Conservation (phyloP, 2,113 vertebrate genomes). For the Cercopithecus mona region DNA sequence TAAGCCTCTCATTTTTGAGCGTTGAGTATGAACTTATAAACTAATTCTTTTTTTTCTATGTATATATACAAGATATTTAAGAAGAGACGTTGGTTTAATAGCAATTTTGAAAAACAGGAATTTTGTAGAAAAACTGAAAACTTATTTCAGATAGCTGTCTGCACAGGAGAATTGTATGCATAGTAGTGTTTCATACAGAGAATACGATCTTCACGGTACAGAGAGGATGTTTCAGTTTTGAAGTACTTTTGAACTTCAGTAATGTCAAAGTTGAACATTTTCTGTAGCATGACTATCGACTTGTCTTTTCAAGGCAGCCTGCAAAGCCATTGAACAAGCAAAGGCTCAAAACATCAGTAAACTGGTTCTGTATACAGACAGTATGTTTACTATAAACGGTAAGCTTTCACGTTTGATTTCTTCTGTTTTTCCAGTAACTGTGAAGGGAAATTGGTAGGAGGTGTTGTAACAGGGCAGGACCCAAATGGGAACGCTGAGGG, state of each 20-base stretch:
- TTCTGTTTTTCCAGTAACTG: accelerated
- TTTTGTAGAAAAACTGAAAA: neutral
- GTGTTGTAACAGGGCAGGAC: accelerated
- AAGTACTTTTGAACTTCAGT: accelerated
- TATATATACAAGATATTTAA: accelerated
- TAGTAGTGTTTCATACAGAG: neutral
- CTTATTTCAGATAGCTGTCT: neutral
- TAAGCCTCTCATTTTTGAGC: too few species aligned
- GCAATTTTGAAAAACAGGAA: neutral
- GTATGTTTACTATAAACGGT: slow-evolving; percentile 98
- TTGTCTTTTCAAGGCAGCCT: slow-evolving; percentile 90
- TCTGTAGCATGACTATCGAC: neutral
- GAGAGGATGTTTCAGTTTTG: neutral
- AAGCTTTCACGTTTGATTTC: neutral
- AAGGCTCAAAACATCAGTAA: slow-evolving; percentile 90
- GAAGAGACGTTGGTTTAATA: neutral
- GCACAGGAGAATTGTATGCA: too few species aligned
- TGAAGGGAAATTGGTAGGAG: accelerated
- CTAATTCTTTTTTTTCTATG: neutral
- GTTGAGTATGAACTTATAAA: accelerated
- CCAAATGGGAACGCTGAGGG: accelerated
- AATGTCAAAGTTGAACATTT: accelerated
- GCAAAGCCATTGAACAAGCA: slow-evolving; percentile 94
- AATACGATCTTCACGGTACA: accelerated
- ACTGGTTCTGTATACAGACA: slow-evolving; percentile 94